These are phyloP conservation scores for Oreonectes daqikongensis DNA, from an alignment of 2,797 vertebrate species.

Conservation along the genomic window DNA sequence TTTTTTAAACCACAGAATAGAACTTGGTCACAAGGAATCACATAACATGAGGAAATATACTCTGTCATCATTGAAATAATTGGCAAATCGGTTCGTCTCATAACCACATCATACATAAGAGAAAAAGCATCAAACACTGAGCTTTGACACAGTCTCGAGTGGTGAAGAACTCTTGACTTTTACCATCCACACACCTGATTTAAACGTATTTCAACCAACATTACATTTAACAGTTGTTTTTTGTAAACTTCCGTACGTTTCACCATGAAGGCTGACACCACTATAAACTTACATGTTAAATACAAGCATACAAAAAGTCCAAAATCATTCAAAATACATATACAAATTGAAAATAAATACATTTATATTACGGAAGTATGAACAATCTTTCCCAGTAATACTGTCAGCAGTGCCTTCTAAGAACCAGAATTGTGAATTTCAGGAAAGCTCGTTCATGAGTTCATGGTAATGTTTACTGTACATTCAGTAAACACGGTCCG, in stretches of 20 bases:
- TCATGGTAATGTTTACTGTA: slow-evolving; percentile 18
- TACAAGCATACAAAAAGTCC: slow-evolving; percentile 54
- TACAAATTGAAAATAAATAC: slow-evolving; percentile 61
- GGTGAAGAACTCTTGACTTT: slow-evolving; percentile 39
- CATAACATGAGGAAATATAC: slow-evolving; percentile 73
- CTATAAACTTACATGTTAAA: slow-evolving; percentile 52
- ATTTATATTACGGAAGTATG: slow-evolving; percentile 47
- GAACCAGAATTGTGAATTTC: slow-evolving; percentile 5
- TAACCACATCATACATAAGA: slow-evolving; percentile 53
- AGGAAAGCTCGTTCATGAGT: slow-evolving; percentile 17
- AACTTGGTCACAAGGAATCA: slow-evolving; percentile 76
- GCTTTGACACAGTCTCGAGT: slow-evolving; percentile 46
- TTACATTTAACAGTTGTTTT: slow-evolving; percentile 49
- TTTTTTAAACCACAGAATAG: slow-evolving; percentile 56
- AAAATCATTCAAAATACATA: slow-evolving; percentile 50
- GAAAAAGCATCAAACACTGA: slow-evolving; percentile 55
- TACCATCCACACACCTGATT: slow-evolving; percentile 44
- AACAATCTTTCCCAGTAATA: slow-evolving; percentile 48
- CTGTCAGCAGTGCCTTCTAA: slow-evolving; percentile 33
- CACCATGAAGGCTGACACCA: slow-evolving; percentile 48
- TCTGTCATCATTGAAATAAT: slow-evolving; percentile 65
- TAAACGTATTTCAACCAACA: slow-evolving; percentile 46
- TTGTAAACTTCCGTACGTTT: slow-evolving; percentile 51
- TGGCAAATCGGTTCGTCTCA: slow-evolving; percentile 52
- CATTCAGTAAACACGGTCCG: slow-evolving; percentile 31